Evolutionary conservation across 2,113 vertebrate species (phyloP).

Genomic region (Megaceryle maxima): DNA sequence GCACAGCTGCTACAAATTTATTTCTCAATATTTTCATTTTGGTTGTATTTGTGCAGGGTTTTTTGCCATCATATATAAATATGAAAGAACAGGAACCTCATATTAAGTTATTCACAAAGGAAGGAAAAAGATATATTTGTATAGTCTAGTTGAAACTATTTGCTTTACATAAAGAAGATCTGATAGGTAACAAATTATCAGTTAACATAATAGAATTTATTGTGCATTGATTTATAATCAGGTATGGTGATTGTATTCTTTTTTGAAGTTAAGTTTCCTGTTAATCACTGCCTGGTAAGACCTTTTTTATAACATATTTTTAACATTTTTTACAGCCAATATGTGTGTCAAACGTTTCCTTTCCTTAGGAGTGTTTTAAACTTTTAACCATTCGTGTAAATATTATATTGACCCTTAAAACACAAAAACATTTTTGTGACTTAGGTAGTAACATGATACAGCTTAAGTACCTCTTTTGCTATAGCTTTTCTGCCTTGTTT

Average conservation of each 20-base stretch:
- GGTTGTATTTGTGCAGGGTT: not conserved
- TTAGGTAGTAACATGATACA: not conserved
- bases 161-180: not conserved
- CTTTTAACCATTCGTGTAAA: not conserved
- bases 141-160: not conserved
- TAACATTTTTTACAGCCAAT: not conserved
- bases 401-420: not conserved
- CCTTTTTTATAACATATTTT: not conserved
- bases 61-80: not conserved
- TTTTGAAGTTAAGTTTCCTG: not conserved
- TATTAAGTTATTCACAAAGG: not conserved
- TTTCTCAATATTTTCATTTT: not conserved
- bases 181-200: not conserved
- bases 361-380: not conserved
- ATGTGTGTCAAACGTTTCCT: not conserved
- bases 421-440: not conserved
- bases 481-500: not conserved
- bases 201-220: not conserved
- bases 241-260: accelerated
- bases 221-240: not conserved
- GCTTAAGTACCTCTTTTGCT: not conserved
- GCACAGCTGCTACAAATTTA: not conserved
- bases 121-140: not conserved
- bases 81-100: not conserved
- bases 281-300: not conserved